Evolutionary conservation across 2,797 vertebrate species (phyloP).

Genomic region (Spinus olivaceus): DNA sequence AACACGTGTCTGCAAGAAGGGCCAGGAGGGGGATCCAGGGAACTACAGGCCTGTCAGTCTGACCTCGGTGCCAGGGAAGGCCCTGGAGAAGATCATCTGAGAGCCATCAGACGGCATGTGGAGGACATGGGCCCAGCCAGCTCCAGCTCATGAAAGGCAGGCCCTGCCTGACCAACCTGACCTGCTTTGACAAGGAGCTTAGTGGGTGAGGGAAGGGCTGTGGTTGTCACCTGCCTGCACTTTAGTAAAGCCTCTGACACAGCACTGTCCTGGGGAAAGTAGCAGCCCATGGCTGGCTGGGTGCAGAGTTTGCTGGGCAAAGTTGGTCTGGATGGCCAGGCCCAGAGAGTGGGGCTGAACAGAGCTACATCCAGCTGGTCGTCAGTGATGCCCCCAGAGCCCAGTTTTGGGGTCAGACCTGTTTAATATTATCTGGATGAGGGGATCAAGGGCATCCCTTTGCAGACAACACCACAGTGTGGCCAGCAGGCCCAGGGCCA

Average conservation of each 20-base stretch:
- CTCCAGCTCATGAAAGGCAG: background rate
- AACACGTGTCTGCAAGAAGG: background rate
- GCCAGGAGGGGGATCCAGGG: background rate
- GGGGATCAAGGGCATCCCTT: background rate
- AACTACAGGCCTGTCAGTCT: background rate
- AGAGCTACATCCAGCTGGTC: background rate
- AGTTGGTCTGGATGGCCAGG: no score
- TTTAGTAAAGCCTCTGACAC: background rate
- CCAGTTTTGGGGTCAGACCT: background rate
- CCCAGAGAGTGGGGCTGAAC: background rate
- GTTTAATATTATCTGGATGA: background rate
- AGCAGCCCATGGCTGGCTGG: background rate
- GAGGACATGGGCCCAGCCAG: background rate
- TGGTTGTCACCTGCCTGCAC: background rate
- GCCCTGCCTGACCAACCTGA: background rate
- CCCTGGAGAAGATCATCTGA: background rate
- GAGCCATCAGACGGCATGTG: fast-evolving
- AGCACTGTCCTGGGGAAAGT: background rate
- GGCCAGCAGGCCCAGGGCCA: background rate
- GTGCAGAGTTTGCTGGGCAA: background rate
- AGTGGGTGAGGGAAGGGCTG: background rate
- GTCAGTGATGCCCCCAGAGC: background rate
- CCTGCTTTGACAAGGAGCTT: background rate
- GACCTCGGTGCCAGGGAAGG: background rate
- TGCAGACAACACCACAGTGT: background rate